A percentile compares a stretch with the other conserved stretches of the same genome.
These are phyloP conservation scores for Aphidius gifuensis DNA, from an alignment of 1,140 invertebrate genomes.

Conservation along the genomic window DNA sequence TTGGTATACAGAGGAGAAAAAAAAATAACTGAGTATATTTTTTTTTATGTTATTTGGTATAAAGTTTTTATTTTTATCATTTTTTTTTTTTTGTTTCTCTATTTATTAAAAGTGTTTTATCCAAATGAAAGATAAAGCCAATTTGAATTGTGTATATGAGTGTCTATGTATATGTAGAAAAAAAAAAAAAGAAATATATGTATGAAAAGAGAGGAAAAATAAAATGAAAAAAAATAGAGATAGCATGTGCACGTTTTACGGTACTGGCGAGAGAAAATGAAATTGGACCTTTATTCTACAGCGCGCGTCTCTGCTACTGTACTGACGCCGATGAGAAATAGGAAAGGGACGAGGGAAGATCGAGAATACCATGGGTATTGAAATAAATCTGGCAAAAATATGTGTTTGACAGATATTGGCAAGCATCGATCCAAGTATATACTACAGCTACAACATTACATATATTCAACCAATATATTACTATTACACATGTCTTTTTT, in stretches of 20 bases:
- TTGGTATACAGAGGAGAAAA: neutral
- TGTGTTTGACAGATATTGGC: slow-evolving; percentile 51
- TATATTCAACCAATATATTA: too few relatives aligned
- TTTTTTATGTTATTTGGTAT: neutral
- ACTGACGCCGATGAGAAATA: slow-evolving; percentile 1
- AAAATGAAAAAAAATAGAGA: neutral
- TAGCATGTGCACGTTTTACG: slow-evolving; percentile 20
- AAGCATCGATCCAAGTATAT: slow-evolving; percentile 28
- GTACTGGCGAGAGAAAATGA: slow-evolving; percentile 35
- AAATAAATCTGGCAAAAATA: slow-evolving; percentile 50
- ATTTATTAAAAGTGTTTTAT: slow-evolving; percentile 22
- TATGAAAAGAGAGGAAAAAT: neutral
- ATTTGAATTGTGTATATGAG: slow-evolving; percentile 13
- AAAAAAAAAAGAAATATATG: neutral
- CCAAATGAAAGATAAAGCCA: slow-evolving; percentile 28
- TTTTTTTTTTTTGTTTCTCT: slow-evolving; percentile 12
- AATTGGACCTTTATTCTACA: slow-evolving; percentile 37
- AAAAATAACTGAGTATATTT: slow-evolving; percentile 6
- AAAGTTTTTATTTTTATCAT: neutral
- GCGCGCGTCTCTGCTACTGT: slow-evolving; percentile 18
- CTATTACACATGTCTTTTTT: too few relatives aligned
- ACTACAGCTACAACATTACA: neutral
- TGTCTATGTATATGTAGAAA: neutral
- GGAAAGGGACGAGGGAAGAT: neutral
- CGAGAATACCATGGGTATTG: slow-evolving; percentile 23